Evolutionary conservation across 2,888 invertebrate genomes (phyloP).

Genomic region (Stratiomys singularior): DNA sequence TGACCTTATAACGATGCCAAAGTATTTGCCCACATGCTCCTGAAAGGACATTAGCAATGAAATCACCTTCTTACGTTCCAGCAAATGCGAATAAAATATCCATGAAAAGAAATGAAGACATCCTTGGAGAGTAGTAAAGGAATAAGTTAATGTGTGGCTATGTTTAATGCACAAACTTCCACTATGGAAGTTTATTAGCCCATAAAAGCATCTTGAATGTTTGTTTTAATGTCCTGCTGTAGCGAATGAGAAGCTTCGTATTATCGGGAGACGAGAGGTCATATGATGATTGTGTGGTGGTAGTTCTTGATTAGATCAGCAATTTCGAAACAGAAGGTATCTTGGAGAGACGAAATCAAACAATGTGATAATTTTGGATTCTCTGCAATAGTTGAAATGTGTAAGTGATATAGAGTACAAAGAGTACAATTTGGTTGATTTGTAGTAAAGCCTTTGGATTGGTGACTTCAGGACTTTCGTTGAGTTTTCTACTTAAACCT

Average conservation of each 20-base stretch:
- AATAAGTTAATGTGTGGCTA: slow-evolving; percentile 55
- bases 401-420: too few species aligned
- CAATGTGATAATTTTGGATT: too few species aligned
- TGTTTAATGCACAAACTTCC: slow-evolving; percentile 56
- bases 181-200: slow-evolving; percentile 50
- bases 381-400: too few species aligned
- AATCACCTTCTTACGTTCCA: slow-evolving; percentile 55
- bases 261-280: too few species aligned
- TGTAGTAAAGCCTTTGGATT: too few species aligned
- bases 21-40: slow-evolving; percentile 50
- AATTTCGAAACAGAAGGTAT: too few species aligned
- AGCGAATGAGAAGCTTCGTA: neutral
- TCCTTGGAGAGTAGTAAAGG: slow-evolving; percentile 56
- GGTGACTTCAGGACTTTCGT: too few species aligned
- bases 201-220: slow-evolving; percentile 27
- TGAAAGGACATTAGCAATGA: slow-evolving; percentile 56
- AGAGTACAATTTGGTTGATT: too few species aligned
- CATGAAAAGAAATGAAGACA: slow-evolving; percentile 55
- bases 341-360: too few species aligned
- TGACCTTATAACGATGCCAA: slow-evolving; percentile 46
- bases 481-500: too few species aligned
- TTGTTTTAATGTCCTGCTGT: neutral
- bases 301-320: too few species aligned
- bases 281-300: too few species aligned
- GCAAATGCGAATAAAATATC: slow-evolving; percentile 50